Evolutionary conservation across 2,888 invertebrate genomes (phyloP), one percentile per base, ranked within the genome.

Genomic region (Neoscelio sp.): DNA sequence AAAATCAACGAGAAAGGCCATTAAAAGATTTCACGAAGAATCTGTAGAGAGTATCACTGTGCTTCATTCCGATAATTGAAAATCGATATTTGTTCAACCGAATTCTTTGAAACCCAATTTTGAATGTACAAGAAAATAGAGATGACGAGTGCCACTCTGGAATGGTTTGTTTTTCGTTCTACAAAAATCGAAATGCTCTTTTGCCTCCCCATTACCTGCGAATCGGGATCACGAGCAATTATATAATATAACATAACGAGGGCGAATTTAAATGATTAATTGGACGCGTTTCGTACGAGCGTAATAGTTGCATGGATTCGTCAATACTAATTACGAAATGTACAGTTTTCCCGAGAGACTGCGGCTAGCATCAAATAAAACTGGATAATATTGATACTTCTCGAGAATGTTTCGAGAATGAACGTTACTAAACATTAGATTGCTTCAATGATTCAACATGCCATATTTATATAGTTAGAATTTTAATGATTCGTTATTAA

Each of bases 41-140:
- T 48, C 48, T 30, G 42, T 8, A 12, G 15, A 42, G 54, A 33
- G 46, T 67, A 54, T 67, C 46, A 67, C 35, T 15, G 23, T 26
- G 23, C 44, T 67, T 67, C 42, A 54, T 58, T 64, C 20, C 23
- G 6, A 40, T 52, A 42, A 67, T 67, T 60, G 60, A 38, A 67
- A 75, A 67, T 44, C 60, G 52, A 67, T 75, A 42, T 48, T 64
- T 58, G 50, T 38, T 58, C 65, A 30, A 12, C n/a, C 23, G 52
- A 52, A 33, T 60, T 62, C 40, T 23, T 18, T 13, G 28, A 15
- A 7, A 10, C 48, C n/a, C 7, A 3, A 17, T 64, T 48, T 48
- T 17, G 17, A 35, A 46, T 30, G 18, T 64, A 46, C 33, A 17
- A 10, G 30, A 42, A 40, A 50, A 23, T 13, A 12, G 2, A 28